phyloP scores from a whole-genome alignment of 2,797 vertebrate genomes.

The Onychomys torridus region DNA sequence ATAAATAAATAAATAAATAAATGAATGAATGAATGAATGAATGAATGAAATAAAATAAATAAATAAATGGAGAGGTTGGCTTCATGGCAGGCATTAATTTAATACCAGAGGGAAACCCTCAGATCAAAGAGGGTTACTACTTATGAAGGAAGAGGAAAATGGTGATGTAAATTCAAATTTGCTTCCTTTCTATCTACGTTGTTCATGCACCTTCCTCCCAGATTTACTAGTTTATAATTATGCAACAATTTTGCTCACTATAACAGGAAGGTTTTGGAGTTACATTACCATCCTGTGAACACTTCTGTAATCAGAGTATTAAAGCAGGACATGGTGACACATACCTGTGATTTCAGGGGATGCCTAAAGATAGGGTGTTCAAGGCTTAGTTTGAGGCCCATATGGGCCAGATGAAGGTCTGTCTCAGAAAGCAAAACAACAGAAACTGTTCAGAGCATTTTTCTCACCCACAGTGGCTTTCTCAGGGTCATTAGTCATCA shows the following conservation, averaged over 20 bases:
- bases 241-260: not conserved
- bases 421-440: not conserved
- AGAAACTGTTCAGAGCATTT: not conserved
- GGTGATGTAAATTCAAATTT: not conserved
- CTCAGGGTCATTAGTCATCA: not conserved
- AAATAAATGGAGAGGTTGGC: not conserved
- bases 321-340: not conserved
- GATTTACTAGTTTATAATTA: not conserved
- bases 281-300: not conserved
- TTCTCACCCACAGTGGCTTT: not conserved
- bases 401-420: not conserved
- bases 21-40: no score
- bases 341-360: not conserved
- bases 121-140: not conserved
- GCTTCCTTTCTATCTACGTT: not conserved
- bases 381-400: not conserved
- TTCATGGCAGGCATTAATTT: not conserved
- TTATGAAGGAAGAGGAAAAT: not conserved
- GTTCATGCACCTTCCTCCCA: not conserved
- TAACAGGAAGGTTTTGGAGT: not conserved
- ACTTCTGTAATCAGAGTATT: not conserved
- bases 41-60: no score
- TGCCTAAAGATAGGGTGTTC: not conserved
- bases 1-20: no score
- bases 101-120: not conserved